Evolutionary conservation across 2,797 vertebrate species (phyloP).

Genomic region (Lacerta bilineata): DNA sequence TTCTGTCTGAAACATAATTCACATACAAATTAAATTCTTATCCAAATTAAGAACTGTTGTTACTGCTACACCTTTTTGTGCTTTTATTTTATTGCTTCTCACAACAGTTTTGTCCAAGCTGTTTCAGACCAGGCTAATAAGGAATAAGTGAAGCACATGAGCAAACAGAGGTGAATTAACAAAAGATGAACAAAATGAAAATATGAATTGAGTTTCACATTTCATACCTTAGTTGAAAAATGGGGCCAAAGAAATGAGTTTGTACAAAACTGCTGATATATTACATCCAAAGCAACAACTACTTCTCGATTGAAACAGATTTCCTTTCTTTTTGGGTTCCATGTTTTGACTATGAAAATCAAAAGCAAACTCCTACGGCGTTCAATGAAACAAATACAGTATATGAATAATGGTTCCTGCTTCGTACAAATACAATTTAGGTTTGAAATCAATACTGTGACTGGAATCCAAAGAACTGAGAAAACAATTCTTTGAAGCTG

Average conservation of each 20-base stretch:
- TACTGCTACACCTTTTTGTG: not conserved
- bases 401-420: not conserved
- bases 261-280: not conserved
- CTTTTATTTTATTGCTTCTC: not conserved
- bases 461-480: not conserved
- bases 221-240: not conserved
- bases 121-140: not conserved
- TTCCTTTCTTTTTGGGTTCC: not conserved
- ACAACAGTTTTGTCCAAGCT: not conserved
- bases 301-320: not conserved
- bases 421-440: rapidly evolving
- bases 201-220: not conserved
- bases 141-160: not conserved
- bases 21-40: not conserved
- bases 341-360: not conserved
- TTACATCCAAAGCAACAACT: not conserved
- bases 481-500: not conserved
- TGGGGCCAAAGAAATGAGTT: not conserved
- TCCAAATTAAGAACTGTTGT: not conserved
- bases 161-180: not conserved
- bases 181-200: not conserved
- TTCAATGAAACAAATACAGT: not conserved
- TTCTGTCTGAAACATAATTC: not conserved
- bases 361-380: not conserved
- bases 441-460: not conserved